phyloP scores from a whole-genome alignment of 2,113 vertebrate species.

The Myxocyprinus asiaticus region DNA sequence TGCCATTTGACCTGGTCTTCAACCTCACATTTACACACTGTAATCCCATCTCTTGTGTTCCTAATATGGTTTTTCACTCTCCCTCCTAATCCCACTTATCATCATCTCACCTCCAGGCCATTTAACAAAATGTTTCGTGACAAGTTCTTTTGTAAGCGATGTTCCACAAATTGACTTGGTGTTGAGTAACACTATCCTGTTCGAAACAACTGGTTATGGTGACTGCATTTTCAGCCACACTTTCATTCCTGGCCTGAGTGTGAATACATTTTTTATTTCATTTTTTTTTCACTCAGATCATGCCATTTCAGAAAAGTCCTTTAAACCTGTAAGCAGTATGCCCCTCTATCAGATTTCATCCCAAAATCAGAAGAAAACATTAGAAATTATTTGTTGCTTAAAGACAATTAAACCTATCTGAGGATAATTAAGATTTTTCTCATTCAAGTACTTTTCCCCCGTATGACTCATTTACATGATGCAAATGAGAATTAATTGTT shows the following conservation, averaged over 20 bases:
- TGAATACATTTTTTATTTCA: background rate
- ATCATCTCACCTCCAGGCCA: slow-evolving; percentile 20
- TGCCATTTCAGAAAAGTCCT: background rate
- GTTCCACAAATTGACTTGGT: slow-evolving; percentile 23
- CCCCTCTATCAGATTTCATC: too few relatives aligned
- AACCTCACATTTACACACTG: slow-evolving; percentile 30
- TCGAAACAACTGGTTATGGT: slow-evolving; percentile 8
- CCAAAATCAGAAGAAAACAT: too few relatives aligned
- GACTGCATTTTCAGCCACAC: background rate
- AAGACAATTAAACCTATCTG: too few relatives aligned
- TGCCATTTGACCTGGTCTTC: slow-evolving; percentile 18
- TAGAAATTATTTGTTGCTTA: too few relatives aligned
- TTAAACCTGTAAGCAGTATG: too few relatives aligned
- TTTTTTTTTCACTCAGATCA: background rate
- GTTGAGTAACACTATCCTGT: slow-evolving; percentile 30
- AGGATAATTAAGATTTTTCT: too few relatives aligned
- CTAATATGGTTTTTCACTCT: slow-evolving; percentile 29
- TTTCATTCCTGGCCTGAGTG: background rate
- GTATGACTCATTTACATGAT: too few relatives aligned
- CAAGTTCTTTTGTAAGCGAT: slow-evolving; percentile 11
- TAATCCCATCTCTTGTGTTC: slow-evolving; percentile 30
- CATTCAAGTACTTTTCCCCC: too few relatives aligned
- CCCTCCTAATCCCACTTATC: slow-evolving; percentile 29
- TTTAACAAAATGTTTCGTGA: slow-evolving; percentile 12
- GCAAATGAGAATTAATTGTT: too few relatives aligned